Conservation (phyloP, 1,140 invertebrate genomes). For the Adelges cooleyi region DNA sequence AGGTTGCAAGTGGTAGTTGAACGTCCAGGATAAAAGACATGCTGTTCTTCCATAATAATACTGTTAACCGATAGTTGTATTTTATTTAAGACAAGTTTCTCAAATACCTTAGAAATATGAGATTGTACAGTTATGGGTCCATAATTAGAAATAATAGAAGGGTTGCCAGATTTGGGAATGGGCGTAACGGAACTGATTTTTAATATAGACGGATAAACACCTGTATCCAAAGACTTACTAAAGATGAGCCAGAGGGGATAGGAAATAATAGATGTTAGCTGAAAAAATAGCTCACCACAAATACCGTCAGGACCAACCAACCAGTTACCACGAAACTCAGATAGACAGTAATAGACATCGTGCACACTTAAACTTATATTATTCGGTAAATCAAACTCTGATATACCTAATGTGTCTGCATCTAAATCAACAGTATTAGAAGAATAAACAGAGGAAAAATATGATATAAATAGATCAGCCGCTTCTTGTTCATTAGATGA, state of each 20-base stretch:
- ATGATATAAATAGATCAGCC: background rate
- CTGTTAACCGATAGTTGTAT: background rate
- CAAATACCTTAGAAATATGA: background rate
- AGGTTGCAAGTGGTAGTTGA: background rate
- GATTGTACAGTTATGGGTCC: background rate
- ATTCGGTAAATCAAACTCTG: constrained; percentile 34
- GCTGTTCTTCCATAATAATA: background rate
- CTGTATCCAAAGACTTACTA: background rate
- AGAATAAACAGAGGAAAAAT: background rate
- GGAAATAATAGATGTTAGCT: background rate
- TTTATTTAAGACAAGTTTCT: background rate
- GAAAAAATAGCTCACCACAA: background rate
- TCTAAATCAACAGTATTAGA: background rate
- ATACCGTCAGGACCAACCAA: background rate
- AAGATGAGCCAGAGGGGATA: background rate
- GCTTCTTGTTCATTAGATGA: background rate
- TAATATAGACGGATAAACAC: background rate
- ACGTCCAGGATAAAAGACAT: constrained; percentile 27
- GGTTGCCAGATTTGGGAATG: background rate
- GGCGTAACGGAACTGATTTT: background rate
- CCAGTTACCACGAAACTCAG: background rate
- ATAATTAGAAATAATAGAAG: background rate
- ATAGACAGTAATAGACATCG: background rate
- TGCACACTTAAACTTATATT: background rate
- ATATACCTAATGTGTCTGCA: too few species aligned